phyloP scores from a whole-genome alignment of 2,113 vertebrate genomes.

The Xiphophorus hellerii region DNA sequence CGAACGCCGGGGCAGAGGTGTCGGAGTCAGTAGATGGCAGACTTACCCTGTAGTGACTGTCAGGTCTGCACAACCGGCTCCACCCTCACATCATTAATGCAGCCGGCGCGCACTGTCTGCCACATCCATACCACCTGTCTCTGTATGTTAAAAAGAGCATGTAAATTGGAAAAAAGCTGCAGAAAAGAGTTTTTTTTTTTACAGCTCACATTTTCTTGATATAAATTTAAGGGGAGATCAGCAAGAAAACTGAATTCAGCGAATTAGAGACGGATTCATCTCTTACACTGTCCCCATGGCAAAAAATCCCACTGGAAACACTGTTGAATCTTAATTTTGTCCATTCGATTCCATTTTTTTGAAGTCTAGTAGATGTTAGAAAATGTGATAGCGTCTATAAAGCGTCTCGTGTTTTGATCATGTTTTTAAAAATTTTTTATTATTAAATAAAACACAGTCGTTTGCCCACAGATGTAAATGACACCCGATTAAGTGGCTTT shows the following conservation, averaged over 20 bases:
- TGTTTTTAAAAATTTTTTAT: not conserved
- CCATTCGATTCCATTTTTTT: constrained; percentile 7
- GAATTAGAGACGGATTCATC: constrained; percentile 26
- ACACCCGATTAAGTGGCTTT: not conserved
- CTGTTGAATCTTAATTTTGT: constrained; percentile 26
- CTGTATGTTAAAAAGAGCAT: constrained; percentile 6
- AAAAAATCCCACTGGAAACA: constrained; percentile 8
- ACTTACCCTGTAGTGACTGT: constrained; percentile 38
- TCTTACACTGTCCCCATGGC: not conserved
- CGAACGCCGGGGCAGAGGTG: not conserved
- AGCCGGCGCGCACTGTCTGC: constrained; percentile 15
- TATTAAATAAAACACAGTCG: no score
- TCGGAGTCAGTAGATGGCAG: constrained; percentile 66
- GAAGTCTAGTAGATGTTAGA: not conserved
- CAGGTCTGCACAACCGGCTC: constrained; percentile 10
- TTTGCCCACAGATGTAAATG: not conserved
- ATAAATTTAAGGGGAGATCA: constrained; percentile 5
- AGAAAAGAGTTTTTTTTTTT: not conserved
- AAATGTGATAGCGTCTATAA: not conserved
- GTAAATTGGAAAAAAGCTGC: not conserved
- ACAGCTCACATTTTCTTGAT: not conserved
- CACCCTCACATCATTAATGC: constrained; percentile 35
- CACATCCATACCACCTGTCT: constrained; percentile 9
- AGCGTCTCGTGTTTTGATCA: not conserved
- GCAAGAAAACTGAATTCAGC: constrained; percentile 18